Evolutionary conservation across 2,113 vertebrate genomes (phyloP), one percentile per base, ranked within the genome.

Genomic region (Pangasianodon hypophthalmus): DNA sequence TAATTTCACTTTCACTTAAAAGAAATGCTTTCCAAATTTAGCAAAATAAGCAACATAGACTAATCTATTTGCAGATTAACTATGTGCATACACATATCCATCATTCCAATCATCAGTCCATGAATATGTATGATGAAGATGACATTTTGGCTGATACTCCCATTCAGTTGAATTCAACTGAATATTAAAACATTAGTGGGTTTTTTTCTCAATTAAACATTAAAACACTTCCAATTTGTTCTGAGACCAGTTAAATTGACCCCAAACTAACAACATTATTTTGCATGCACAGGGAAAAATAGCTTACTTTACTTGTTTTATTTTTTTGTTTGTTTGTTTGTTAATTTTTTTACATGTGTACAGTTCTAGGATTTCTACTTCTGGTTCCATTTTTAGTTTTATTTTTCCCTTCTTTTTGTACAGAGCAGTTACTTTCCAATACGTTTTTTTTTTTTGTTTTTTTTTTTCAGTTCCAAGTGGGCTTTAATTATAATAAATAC

Each of bases 1-100:
- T 85, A 44, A 69, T 81, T 32, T 89, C 46, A 84, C 29, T 91
- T 84, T 60, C 58, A 67, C 52, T n/a, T 52, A 54, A 87, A 58
- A 86, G 16, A 50, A 67, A 58, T 0, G 9, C 48, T 71, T 81
- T 13, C 0, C 10, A 44, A 44, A 13, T 82, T 21, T 21, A 46
- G 11, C 13, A 81, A 81, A 46, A 77, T 48, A 46, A 44, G 24
- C 46, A 80, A 80, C 11, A 24, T 26, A 41, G 18, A 32, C 29
- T 37, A 58, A 60, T 60, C 21, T 2, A 83, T 83, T 56, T 83
- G 8, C 37, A 14, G 56, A 82, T 9, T 54, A 52, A 13, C 9
- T 26, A 26, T 77, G 24, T 26, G 10, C 44, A 77, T 77, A 46
- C 41, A 77, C 41, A 19, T 6, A 24, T 77, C 41, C 19, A 46